phyloP scores from a whole-genome alignment of 2,797 vertebrate genomes.

The Anomalospiza imberbis region DNA sequence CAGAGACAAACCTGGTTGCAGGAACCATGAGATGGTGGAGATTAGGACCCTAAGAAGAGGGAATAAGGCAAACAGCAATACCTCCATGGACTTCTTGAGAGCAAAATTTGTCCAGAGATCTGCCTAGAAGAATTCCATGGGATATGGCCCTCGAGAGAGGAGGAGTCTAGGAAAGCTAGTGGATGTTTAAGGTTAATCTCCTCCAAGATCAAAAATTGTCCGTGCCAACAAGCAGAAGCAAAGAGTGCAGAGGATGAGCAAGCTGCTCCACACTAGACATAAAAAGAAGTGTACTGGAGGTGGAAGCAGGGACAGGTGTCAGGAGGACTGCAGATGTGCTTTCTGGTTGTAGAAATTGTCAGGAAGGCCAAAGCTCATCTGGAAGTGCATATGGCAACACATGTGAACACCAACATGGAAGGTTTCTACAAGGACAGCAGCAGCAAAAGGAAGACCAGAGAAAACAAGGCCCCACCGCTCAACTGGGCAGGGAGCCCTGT shows the following conservation, averaged over 20 bases:
- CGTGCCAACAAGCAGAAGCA: neutral
- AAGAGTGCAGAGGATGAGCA: neutral
- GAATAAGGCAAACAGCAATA: neutral
- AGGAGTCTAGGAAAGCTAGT: neutral
- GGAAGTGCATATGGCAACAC: neutral
- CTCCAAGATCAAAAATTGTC: neutral
- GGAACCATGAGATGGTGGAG: neutral
- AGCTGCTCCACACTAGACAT: neutral
- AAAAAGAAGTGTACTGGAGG: neutral
- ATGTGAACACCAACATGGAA: neutral
- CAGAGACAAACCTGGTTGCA: neutral
- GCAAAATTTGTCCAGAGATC: neutral
- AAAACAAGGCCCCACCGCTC: accelerated
- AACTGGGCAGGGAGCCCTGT: neutral
- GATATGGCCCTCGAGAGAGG: neutral
- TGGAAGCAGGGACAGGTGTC: neutral
- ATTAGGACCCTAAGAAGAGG: neutral
- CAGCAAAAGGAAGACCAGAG: neutral
- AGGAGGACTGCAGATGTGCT: neutral
- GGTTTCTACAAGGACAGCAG: neutral
- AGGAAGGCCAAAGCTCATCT: neutral
- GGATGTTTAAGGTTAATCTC: neutral
- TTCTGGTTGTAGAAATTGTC: neutral
- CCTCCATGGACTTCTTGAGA: neutral
- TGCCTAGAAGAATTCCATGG: neutral